Base-by-base conservation (phyloP, 2,797 vertebrate species). In the Tenualosa ilisha region DNA sequence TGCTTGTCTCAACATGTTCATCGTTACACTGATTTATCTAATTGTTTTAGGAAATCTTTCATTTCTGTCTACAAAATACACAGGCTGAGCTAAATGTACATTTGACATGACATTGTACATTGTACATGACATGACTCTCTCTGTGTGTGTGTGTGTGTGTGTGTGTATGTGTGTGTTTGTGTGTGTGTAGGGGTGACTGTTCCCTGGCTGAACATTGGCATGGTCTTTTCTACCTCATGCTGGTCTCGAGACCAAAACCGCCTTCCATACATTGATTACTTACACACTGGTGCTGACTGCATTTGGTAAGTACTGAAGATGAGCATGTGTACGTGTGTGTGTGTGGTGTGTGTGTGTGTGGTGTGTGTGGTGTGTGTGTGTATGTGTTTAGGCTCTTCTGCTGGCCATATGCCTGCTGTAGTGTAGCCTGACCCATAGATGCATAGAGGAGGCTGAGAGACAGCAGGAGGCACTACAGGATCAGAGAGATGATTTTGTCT, bases 151-250 rank as follows among this genome's bases (percentile, higher is more conserved):
- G 9, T 88, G 61, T 89, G n/a, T 86, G 84, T 83, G 61, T 3
- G 17, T 59, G 13, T 82, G 81, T 68, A 99, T 31, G 31, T 11
- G 63, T 84, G 9, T 88, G 61, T 89, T 20, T 86, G 84, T 83
- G 61, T 3, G 17, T 59, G 13, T 82, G 81, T 68, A 99, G 98
- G 98, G 96, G 98, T 99, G 95, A 99, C 98, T 93, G 97, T 99
- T 96, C 98, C 98, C 96, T 99, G 98, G 98, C 97, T 99, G 91
- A 99, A 99, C 91, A 98, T 99, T 92, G 98, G 98, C 96, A 99
- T 99, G 98, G 97, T 99, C 95, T 99, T 99, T 97, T 99, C 98
- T 99, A 99, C 98, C 98, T 99, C 98, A 98, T 99, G 98, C 97
- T 99, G 98, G 98, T 99, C 98, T 96, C 97, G 96, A 96, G 98